Evolutionary conservation across 2,888 invertebrate genomes (phyloP).

Genomic region (Acronicta aceris): DNA sequence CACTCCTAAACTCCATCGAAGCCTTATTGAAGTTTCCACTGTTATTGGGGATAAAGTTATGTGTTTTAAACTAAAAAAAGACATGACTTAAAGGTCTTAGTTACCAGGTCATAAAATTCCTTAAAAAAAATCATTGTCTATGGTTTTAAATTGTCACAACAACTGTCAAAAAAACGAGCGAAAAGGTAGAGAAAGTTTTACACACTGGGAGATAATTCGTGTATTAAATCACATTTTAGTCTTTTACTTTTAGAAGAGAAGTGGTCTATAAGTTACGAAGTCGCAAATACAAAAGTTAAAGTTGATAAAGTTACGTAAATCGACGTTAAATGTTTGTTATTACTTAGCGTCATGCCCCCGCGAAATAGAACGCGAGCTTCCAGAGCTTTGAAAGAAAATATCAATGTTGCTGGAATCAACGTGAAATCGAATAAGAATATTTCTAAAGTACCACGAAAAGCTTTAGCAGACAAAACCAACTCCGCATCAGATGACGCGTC

Average conservation of each 20-base stretch:
- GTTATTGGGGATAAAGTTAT: too few relatives aligned
- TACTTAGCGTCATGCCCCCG: slow-evolving; percentile 76
- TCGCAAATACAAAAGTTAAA: background rate
- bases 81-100: too few relatives aligned
- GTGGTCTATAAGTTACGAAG: background rate
- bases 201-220: background rate
- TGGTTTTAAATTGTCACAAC: background rate
- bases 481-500: slow-evolving; percentile 81
- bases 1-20: too few relatives aligned
- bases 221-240: background rate
- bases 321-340: slow-evolving; percentile 36
- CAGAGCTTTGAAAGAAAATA: slow-evolving; percentile 77
- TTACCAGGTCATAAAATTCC: too few relatives aligned
- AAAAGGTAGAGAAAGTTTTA: slow-evolving; percentile 40
- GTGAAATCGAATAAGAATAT: slow-evolving; percentile 56
- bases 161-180: slow-evolving; percentile 67
- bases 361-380: slow-evolving; percentile 69
- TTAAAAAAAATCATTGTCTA: too few relatives aligned
- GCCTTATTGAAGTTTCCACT: too few relatives aligned
- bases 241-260: background rate
- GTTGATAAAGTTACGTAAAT: slow-evolving; percentile 12
- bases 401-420: slow-evolving; percentile 59
- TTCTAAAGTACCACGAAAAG: slow-evolving; percentile 67
- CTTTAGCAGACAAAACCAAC: slow-evolving; percentile 81
- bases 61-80: too few relatives aligned